Evolutionary conservation across 2,113 vertebrate species (phyloP).

Genomic region (Anolis sagrei): DNA sequence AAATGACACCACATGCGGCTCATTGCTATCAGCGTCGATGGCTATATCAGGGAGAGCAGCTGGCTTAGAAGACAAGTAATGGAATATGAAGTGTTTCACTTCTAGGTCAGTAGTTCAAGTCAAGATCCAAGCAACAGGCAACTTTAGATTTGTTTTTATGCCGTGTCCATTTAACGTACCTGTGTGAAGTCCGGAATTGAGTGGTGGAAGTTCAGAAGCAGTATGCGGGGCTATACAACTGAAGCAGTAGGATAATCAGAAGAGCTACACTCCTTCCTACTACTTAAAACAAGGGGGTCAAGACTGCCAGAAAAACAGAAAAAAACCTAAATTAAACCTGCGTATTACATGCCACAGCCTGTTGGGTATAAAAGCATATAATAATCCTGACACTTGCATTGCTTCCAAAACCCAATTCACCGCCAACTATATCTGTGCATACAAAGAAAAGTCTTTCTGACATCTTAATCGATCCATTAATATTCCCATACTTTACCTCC

Average conservation of each 20-base stretch:
- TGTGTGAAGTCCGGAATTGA: conserved; percentile 7
- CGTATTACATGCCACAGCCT: neutral
- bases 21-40: conserved; percentile 1
- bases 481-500: neutral
- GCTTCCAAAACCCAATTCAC: neutral
- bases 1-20: conserved; percentile 31
- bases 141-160: conserved; percentile 26
- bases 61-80: conserved; percentile 21
- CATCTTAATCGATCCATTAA: no score
- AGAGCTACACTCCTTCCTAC: neutral
- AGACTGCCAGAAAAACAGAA: neutral
- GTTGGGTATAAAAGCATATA: neutral
- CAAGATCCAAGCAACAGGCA: conserved; percentile 28
- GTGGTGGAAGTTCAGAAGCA: neutral
- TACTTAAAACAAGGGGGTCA: conserved; percentile 9
- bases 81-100: conserved; percentile 44
- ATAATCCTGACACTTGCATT: neutral
- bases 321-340: neutral
- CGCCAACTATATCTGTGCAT: neutral
- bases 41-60: conserved; percentile 23
- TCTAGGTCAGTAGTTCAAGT: conserved; percentile 50
- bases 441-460: neutral
- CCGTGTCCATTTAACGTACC: conserved; percentile 16
- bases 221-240: neutral
- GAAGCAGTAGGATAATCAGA: neutral